Evolutionary conservation across 2,113 vertebrate genomes (phyloP).

Genomic region (zebrafish (Danio rerio)): GRCz12tu NC_133176.1:8951501-8952000

Average conservation of each 20-base stretch:
- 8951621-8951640: not conserved
- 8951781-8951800: slow-evolving; percentile 95
- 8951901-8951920: no score
- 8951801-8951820: slow-evolving; percentile 83
- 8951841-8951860: not conserved
- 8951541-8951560: not conserved
- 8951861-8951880: no score
- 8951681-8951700: slow-evolving; percentile 4
- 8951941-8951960: no score
- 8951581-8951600: no score
- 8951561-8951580: no score
- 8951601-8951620: not conserved
- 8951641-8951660: not conserved
- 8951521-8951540: not conserved
- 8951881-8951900: no score
- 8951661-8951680: not conserved
- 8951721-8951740: slow-evolving; percentile 87
- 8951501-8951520: slow-evolving; percentile 85
- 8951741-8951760: slow-evolving; percentile 97
- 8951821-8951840: not conserved
- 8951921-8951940: no score
- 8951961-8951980: no score
- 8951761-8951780: slow-evolving; percentile 92
- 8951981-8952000: no score
- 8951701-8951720: slow-evolving; percentile 42